Evolutionary conservation across 2,888 invertebrate genomes (phyloP).

Genomic region (Orthosia incerta): DNA sequence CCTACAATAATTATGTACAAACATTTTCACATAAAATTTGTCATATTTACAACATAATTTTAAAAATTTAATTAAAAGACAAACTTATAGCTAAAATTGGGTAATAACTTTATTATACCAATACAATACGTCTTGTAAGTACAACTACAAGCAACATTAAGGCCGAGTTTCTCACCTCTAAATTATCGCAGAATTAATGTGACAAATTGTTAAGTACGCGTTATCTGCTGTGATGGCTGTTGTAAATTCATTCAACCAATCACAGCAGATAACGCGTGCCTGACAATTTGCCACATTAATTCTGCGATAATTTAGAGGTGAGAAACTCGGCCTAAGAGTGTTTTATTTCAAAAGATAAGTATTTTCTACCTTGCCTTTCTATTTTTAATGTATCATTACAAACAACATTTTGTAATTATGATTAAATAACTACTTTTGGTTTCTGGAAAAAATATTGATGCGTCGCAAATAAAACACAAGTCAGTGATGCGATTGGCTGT

Average conservation of each 20-base stretch:
- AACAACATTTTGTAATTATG: no score
- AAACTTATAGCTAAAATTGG: conserved; percentile 21
- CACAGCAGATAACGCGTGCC: no score
- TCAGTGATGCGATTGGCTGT: no score
- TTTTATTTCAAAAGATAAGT: background rate
- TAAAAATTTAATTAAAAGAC: conserved; percentile 2
- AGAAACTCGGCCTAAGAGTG: background rate
- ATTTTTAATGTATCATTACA: background rate
- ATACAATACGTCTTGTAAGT: background rate
- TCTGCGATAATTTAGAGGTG: no score
- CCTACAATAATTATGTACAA: conserved; percentile 57
- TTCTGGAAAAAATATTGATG: background rate
- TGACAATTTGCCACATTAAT: no score
- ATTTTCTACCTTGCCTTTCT: background rate
- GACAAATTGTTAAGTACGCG: no score
- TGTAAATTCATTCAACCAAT: no score
- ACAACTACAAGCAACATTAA: no score
- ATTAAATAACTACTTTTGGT: background rate
- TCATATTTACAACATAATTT: conserved; percentile 59
- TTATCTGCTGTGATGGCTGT: no score
- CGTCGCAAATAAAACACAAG: no score
- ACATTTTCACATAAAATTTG: conserved; percentile 56
- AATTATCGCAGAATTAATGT: no score
- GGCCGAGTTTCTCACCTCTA: no score
- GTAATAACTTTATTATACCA: background rate